A percentile compares a stretch with the other conserved stretches of the same genome.
These are phyloP conservation scores for Drosophila fulvimacula DNA, from an alignment of 2,888 invertebrate species.

Conservation along the genomic window DNA sequence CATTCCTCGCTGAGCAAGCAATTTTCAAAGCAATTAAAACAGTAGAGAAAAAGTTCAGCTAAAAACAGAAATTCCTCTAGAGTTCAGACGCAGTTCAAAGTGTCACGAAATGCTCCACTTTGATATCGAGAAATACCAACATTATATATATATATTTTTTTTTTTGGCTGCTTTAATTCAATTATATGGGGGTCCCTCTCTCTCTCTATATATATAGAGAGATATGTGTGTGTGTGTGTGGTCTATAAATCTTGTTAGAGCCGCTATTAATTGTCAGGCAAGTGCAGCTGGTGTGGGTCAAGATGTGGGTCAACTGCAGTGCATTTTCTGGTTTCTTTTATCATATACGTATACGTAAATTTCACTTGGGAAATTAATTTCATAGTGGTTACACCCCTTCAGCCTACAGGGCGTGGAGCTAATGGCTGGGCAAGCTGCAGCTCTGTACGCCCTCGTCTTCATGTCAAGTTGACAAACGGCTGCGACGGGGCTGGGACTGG, in stretches of 20 bases:
- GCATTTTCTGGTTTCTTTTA: conserved; percentile 20
- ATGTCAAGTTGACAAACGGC: conserved; percentile 50
- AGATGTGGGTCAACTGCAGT: conserved; percentile 62
- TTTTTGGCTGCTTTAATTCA: conserved; percentile 48
- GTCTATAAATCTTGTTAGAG: conserved; percentile 43
- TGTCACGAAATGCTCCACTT: conserved; percentile 50
- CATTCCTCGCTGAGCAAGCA: conserved; percentile 53
- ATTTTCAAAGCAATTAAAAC: conserved; percentile 49
- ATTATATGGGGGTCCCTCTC: conserved; percentile 19
- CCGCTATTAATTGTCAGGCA: conserved; percentile 37
- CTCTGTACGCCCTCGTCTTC: conserved; percentile 47
- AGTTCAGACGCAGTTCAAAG: conserved; percentile 58
- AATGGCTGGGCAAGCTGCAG: conserved; percentile 67
- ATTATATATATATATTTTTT: conserved; percentile 5
- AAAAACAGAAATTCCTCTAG: conserved; percentile 13
- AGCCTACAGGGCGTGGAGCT: conserved; percentile 25
- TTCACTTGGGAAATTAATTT: conserved; percentile 80
- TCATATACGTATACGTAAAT: conserved; percentile 68
- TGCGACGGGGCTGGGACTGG: neutral
- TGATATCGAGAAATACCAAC: conserved; percentile 19
- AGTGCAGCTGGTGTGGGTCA: conserved; percentile 27
- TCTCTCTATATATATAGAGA: neutral
- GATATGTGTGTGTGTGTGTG: conserved; percentile 34
- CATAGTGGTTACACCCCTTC: conserved; percentile 63
- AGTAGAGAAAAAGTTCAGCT: neutral